Evolutionary conservation across 2,797 vertebrate genomes (phyloP).

Genomic region (Tadarida brasiliensis): DNA sequence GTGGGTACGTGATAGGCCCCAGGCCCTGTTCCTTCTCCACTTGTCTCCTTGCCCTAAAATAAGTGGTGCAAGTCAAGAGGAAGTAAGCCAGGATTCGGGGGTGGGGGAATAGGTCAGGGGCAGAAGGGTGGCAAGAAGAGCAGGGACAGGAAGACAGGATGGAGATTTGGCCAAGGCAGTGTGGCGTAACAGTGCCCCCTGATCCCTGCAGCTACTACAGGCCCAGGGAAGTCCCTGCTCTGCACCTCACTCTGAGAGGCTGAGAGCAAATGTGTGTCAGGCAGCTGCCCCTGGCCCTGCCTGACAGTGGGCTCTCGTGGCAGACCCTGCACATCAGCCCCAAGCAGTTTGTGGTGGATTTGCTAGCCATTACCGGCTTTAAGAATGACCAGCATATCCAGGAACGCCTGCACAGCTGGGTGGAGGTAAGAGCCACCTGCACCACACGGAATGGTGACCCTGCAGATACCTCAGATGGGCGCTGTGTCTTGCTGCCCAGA

Average conservation of each 20-base stretch:
- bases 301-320: neutral
- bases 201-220: neutral
- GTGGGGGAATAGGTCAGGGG: neutral
- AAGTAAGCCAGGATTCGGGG: neutral
- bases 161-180: neutral
- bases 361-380: slow-evolving; percentile 80
- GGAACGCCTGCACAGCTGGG: slow-evolving; percentile 82
- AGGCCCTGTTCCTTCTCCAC: neutral
- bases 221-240: neutral
- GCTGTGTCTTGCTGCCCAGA: neutral
- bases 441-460: neutral
- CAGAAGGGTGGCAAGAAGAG: neutral
- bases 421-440: slow-evolving; percentile 80
- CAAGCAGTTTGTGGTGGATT: slow-evolving; percentile 84
- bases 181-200: neutral
- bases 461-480: neutral
- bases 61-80: neutral
- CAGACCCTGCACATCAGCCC: slow-evolving; percentile 81
- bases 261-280: neutral
- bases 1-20: slow-evolving; percentile 80
- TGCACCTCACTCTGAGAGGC: neutral
- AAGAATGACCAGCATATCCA: slow-evolving; percentile 75
- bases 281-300: neutral
- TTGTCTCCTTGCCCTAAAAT: neutral
- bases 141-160: neutral